A percentile compares a stretch with the other conserved stretches of the same genome.
Conservation (phyloP, 2,113 vertebrate species). For the Oreotragus oreotragus region DNA sequence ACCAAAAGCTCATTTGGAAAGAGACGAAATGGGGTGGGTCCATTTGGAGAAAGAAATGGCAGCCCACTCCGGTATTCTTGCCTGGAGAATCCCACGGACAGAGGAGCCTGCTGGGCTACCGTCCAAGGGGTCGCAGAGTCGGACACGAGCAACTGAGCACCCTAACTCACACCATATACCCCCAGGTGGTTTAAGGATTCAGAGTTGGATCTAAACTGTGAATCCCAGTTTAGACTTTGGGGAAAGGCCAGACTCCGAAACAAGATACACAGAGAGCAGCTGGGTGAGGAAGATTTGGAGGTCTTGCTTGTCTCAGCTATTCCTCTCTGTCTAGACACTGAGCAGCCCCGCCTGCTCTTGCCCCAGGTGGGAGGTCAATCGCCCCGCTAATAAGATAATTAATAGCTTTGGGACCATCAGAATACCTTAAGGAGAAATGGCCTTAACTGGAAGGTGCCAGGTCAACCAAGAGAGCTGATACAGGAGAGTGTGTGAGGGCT, state of each 20-base stretch:
- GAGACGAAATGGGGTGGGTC: not conserved
- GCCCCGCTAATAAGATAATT: not conserved
- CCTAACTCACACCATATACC: not conserved
- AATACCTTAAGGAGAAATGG: not conserved
- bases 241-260: not conserved
- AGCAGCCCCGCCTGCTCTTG: not conserved
- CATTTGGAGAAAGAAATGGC: not conserved
- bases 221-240: not conserved
- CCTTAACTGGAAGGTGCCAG: not conserved
- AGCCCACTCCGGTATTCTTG: not conserved
- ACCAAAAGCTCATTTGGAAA: not conserved
- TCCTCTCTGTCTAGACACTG: not conserved
- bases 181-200: not conserved
- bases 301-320: not conserved
- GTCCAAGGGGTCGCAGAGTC: not conserved
- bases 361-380: too few species aligned
- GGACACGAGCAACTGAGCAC: not conserved
- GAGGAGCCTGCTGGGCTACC: not conserved
- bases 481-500: not conserved
- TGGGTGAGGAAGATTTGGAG: not conserved
- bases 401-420: not conserved
- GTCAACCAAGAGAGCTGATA: not conserved
- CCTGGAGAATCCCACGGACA: not conserved
- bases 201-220: not conserved
- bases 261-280: not conserved